phyloP scores from a whole-genome alignment of 2,888 invertebrate species.

The Melieria crassipennis region DNA sequence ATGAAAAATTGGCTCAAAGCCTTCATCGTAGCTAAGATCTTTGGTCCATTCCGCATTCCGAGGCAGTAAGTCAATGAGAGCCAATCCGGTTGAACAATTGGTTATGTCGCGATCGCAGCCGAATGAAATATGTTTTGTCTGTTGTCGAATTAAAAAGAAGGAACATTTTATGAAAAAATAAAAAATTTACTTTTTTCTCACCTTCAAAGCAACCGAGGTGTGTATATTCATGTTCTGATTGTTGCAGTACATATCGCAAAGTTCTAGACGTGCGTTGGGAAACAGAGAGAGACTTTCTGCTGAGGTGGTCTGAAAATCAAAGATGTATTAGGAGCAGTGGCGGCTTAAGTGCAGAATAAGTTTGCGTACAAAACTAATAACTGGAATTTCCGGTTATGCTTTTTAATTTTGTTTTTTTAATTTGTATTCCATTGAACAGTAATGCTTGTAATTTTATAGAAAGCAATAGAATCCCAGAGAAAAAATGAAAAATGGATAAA shows the following conservation, averaged over 20 bases:
- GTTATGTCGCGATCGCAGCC: constrained; percentile 89
- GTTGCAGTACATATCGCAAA: constrained; percentile 66
- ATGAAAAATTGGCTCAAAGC: constrained; percentile 91
- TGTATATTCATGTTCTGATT: constrained; percentile 60
- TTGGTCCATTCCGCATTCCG: constrained; percentile 83
- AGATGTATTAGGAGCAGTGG: background rate
- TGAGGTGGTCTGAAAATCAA: constrained; percentile 54
- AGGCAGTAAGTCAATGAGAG: constrained; percentile 58
- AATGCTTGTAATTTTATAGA: too few species aligned
- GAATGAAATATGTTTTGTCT: constrained; percentile 83
- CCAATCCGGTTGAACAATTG: constrained; percentile 58
- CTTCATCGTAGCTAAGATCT: constrained; percentile 83
- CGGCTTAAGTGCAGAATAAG: too few species aligned
- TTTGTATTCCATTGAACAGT: too few species aligned
- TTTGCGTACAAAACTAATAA: too few species aligned
- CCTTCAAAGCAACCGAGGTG: constrained; percentile 62
- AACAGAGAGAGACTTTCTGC: constrained; percentile 62
- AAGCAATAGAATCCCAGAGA: too few species aligned
- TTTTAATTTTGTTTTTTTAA: too few species aligned
- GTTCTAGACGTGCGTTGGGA: constrained; percentile 63
- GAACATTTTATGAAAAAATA: too few species aligned
- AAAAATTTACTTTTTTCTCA: constrained; percentile 35
- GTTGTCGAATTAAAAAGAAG: background rate
- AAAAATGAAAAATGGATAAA: too few species aligned
- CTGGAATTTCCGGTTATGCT: too few species aligned